These are phyloP conservation scores for Hirtodrosophila cameraria DNA, from an alignment of 2,888 invertebrate genomes.

Conservation along the genomic window DNA sequence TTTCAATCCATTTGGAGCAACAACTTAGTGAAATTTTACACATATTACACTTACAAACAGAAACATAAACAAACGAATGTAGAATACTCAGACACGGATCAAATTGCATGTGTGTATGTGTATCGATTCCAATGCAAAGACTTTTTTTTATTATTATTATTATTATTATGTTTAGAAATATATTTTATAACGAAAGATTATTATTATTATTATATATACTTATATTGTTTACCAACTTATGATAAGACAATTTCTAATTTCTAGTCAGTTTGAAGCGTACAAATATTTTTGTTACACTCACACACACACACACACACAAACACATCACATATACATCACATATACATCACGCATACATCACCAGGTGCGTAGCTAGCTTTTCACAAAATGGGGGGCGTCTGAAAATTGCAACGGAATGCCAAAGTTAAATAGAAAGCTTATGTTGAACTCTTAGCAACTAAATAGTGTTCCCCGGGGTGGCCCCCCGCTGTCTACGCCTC, in stretches of 20 bases:
- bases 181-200: conserved; percentile 42
- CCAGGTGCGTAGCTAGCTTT: too few species aligned
- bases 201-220: conserved; percentile 29
- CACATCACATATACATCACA: conserved; percentile 12
- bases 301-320: conserved; percentile 11
- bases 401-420: too few species aligned
- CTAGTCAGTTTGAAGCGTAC: conserved; percentile 62
- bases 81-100: conserved; percentile 25
- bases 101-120: conserved; percentile 26
- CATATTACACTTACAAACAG: conserved; percentile 1
- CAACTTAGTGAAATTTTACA: conserved; percentile 47
- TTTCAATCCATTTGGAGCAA: too few species aligned
- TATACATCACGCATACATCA: too few species aligned
- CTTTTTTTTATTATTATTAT: conserved; percentile 48
- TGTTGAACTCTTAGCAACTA: too few species aligned
- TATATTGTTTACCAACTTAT: conserved; percentile 26
- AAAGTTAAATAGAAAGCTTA: too few species aligned
- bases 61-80: conserved; percentile 1
- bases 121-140: conserved; percentile 71
- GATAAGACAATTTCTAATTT: conserved; percentile 47
- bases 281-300: conserved; percentile 49
- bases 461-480: too few species aligned
- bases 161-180: conserved; percentile 50
- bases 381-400: too few species aligned
- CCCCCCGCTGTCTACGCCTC: too few species aligned